Percentiles rank a stretch among this genome's conserved stretches.
These are phyloP conservation scores for Dynastes grantii DNA, from an alignment of 2,888 invertebrate species.

Conservation along the genomic window DNA sequence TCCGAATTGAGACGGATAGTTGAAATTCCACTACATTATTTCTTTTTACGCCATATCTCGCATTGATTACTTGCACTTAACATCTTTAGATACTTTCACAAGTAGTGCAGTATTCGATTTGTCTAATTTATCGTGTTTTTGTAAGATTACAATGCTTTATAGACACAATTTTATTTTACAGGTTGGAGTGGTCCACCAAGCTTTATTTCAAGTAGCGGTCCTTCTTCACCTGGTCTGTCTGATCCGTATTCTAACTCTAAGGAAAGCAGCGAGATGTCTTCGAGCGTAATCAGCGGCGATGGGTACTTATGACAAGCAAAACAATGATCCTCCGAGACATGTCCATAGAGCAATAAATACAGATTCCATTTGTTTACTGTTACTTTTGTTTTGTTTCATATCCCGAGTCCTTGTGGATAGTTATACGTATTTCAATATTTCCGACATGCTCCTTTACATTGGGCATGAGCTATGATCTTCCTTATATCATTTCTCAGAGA, in stretches of 20 bases:
- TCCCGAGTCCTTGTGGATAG: slow-evolving; percentile 32
- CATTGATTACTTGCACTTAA: no score
- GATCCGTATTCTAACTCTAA: slow-evolving; percentile 75
- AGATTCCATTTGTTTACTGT: slow-evolving; percentile 51
- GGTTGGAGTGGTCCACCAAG: slow-evolving; percentile 93
- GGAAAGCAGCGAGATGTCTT: slow-evolving; percentile 76
- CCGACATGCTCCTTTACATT: slow-evolving; percentile 18
- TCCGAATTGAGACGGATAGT: no score
- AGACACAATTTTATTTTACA: slow-evolving; percentile 53
- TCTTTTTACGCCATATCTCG: no score
- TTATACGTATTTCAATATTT: slow-evolving; percentile 17
- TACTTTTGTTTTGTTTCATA: slow-evolving; percentile 51
- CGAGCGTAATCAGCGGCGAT: slow-evolving; percentile 77
- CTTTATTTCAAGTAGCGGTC: slow-evolving; percentile 84
- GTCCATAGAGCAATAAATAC: slow-evolving; percentile 51
- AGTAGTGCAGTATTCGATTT: no score
- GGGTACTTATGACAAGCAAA: slow-evolving; percentile 69
- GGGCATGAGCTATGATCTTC: slow-evolving; percentile 22
- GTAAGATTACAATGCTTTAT: neutral
- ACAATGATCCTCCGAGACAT: slow-evolving; percentile 52
- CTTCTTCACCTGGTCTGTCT: slow-evolving; percentile 83
- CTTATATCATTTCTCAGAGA: slow-evolving; percentile 27
- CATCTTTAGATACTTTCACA: no score
- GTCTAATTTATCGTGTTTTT: no score
- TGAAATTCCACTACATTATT: no score